These are phyloP conservation scores for Poliocrania exsul DNA, from an alignment of 2,797 vertebrate species.

Conservation along the genomic window DNA sequence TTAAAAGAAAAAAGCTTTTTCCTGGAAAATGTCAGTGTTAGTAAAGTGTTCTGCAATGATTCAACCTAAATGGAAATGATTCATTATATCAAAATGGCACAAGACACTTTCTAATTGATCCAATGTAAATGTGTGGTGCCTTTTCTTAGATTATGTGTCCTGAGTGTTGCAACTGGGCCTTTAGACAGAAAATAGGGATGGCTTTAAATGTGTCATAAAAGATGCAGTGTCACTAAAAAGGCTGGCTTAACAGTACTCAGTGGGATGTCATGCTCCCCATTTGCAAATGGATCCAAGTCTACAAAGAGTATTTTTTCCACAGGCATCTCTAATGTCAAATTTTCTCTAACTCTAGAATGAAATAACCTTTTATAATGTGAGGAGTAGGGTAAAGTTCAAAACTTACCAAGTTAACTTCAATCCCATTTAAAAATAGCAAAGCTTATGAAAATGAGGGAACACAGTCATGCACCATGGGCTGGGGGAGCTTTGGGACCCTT, in stretches of 20 bases:
- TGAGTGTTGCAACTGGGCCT: neutral
- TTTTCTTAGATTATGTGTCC: neutral
- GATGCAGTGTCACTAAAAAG: neutral
- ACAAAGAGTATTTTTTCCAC: neutral
- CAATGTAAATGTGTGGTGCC: neutral
- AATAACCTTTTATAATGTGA: neutral
- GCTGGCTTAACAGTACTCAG: neutral
- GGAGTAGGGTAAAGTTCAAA: neutral
- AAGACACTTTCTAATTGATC: neutral
- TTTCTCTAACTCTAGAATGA: neutral
- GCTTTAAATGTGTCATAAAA: neutral
- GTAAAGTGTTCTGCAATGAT: conserved; percentile 10
- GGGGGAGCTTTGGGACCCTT: neutral
- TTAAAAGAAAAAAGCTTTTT: neutral
- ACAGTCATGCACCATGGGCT: neutral
- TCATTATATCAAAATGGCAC: conserved; percentile 4
- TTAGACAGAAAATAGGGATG: neutral
- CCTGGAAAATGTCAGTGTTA: neutral
- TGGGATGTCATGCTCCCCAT: neutral
- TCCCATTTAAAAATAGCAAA: neutral
- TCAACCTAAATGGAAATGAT: conserved; percentile 2
- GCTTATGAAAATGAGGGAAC: neutral
- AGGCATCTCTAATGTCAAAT: neutral
- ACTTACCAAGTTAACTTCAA: neutral
- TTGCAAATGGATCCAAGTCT: neutral